Percentiles rank a stretch among this genome's conserved stretches.
phyloP scores from a whole-genome alignment of 2,113 vertebrate genomes.

The Tringa solitaria region DNA sequence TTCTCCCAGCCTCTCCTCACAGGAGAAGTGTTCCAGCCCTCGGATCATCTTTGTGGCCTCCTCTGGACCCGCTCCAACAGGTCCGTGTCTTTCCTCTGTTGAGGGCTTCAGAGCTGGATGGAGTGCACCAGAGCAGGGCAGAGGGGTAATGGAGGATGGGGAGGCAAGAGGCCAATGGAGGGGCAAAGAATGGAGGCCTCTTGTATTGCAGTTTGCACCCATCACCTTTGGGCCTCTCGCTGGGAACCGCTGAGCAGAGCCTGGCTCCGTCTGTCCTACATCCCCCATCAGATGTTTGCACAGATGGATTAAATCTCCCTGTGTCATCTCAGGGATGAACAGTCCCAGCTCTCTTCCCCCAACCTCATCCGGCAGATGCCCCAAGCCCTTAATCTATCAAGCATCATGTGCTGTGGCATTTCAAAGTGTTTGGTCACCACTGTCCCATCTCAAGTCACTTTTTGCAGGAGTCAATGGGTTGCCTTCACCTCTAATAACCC shows the following conservation, averaged over 20 bases:
- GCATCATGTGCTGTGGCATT: background rate
- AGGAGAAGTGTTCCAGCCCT: background rate
- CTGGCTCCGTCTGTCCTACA: fast-evolving
- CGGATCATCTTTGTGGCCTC: background rate
- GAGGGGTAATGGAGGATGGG: background rate
- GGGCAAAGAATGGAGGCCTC: too few species aligned
- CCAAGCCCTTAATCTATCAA: background rate
- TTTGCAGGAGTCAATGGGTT: background rate
- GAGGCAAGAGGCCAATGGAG: background rate
- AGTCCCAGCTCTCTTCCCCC: background rate
- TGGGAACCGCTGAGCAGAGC: background rate
- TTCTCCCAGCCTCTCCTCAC: background rate
- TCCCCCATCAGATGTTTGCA: too few species aligned
- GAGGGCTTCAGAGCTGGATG: background rate
- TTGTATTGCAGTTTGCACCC: background rate
- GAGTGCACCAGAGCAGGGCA: background rate
- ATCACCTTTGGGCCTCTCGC: fast-evolving
- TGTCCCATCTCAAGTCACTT: background rate
- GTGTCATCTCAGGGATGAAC: background rate
- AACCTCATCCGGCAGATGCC: too few species aligned
- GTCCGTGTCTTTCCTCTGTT: background rate
- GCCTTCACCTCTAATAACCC: background rate
- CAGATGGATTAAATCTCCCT: background rate
- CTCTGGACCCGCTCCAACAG: background rate
- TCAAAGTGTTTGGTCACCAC: background rate